These are phyloP conservation scores for Delia radicum DNA, from an alignment of 1,140 invertebrate species.

Conservation along the genomic window DNA sequence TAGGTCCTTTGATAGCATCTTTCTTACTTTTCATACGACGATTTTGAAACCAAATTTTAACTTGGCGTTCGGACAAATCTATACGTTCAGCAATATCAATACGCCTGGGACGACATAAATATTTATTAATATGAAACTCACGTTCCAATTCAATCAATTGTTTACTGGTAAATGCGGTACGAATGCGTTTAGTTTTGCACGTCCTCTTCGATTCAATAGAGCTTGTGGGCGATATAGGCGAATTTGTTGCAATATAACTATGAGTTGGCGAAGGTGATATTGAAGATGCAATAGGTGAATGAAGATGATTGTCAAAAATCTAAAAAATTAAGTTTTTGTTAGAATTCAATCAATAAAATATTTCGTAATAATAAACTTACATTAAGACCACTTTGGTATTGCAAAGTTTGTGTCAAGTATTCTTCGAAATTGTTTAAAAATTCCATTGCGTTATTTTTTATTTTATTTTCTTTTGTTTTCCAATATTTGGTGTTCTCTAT, in stretches of 20 bases:
- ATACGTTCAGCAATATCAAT: conserved; percentile 96
- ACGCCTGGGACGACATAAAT: conserved; percentile 88
- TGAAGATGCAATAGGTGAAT: not conserved
- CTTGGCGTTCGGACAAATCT: conserved; percentile 93
- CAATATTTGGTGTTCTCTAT: not conserved
- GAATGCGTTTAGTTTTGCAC: conserved; percentile 63
- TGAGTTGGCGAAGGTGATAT: not conserved
- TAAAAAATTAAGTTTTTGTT: not conserved
- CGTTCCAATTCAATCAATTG: conserved; percentile 95
- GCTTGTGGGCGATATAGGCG: not conserved
- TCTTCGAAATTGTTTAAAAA: conserved; percentile 2
- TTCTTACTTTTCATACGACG: conserved; percentile 49
- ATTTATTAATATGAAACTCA: conserved; percentile 97
- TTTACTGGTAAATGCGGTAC: conserved; percentile 96
- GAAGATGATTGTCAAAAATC: not conserved
- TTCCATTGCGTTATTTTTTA: no score
- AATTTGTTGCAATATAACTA: not conserved
- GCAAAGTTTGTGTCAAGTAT: not conserved
- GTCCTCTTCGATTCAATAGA: not conserved
- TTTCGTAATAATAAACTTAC: not conserved
- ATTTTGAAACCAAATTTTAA: conserved; percentile 80
- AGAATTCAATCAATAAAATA: not conserved
- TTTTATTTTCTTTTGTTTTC: no score
- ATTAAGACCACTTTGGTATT: conserved; percentile 5
- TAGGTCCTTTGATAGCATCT: conserved; percentile 24